Percentiles rank a stretch among this genome's conserved stretches.
Conservation (phyloP, 2,797 vertebrate species). For the Graptemys geographica region DNA sequence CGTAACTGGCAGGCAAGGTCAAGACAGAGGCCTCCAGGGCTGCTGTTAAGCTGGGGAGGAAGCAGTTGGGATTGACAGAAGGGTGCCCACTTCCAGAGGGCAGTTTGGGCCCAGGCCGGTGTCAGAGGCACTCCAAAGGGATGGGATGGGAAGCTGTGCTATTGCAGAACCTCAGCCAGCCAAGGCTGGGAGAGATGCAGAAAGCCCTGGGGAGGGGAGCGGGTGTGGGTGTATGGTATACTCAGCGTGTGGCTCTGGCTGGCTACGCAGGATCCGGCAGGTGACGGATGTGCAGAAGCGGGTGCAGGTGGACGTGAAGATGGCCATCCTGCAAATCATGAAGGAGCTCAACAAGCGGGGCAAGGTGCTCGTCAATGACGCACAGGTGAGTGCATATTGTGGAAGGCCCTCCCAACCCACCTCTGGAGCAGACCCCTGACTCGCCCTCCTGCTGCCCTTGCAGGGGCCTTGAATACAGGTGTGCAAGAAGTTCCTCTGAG, state of each 20-base stretch:
- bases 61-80: neutral
- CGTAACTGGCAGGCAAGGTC: too few relatives aligned
- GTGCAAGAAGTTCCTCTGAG: neutral
- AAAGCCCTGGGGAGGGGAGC: neutral
- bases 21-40: too few relatives aligned
- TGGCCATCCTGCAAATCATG: conserved; percentile 84
- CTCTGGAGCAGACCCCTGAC: too few relatives aligned
- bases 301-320: conserved; percentile 83
- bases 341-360: conserved; percentile 83
- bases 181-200: neutral
- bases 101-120: neutral
- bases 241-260: too few relatives aligned
- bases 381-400: conserved; percentile 68
- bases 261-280: conserved; percentile 73
- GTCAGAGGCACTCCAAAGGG: neutral
- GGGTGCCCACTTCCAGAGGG: neutral
- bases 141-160: neutral
- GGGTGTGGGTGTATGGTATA: neutral
- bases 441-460: neutral
- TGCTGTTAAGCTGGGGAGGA: neutral
- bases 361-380: conserved; percentile 78
- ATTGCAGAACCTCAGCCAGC: neutral
- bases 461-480: neutral
- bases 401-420: too few relatives aligned
- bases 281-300: conserved; percentile 81